Percentiles rank a stretch among this genome's conserved stretches.
These are phyloP conservation scores for Psephotus haematonotus DNA, from an alignment of 2,113 vertebrate species.

Conservation along the genomic window DNA sequence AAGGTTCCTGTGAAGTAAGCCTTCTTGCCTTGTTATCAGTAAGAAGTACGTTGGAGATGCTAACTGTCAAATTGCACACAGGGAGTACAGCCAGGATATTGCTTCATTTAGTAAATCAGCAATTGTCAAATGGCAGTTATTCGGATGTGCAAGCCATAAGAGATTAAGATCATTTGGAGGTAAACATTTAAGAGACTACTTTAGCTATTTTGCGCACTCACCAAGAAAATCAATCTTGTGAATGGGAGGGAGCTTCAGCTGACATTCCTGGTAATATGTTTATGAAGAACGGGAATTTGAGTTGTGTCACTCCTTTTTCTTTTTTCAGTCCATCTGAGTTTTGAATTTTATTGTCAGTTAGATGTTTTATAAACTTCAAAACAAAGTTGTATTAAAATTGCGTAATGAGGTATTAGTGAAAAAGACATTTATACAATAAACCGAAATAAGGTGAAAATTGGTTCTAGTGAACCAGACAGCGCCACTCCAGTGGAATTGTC, in stretches of 20 bases:
- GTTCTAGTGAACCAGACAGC: no score
- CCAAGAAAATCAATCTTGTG: background rate
- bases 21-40: background rate
- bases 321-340: background rate
- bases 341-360: background rate
- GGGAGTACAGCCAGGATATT: background rate
- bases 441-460: no score
- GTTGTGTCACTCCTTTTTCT: background rate
- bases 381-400: background rate
- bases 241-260: background rate
- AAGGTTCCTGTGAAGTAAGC: background rate
- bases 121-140: background rate
- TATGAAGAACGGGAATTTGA: background rate
- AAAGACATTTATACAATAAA: background rate
- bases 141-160: background rate
- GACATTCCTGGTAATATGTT: background rate
- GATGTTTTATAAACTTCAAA: background rate
- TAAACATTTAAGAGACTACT: background rate
- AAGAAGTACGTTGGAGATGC: background rate
- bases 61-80: background rate
- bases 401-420: accelerated
- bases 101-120: background rate
- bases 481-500: background rate
- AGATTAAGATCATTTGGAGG: background rate
- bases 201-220: background rate